A percentile compares a stretch with the other conserved stretches of the same genome.
These are phyloP conservation scores for Poicephalus gulielmi DNA, from an alignment of 2,113 vertebrate genomes.

Conservation along the genomic window DNA sequence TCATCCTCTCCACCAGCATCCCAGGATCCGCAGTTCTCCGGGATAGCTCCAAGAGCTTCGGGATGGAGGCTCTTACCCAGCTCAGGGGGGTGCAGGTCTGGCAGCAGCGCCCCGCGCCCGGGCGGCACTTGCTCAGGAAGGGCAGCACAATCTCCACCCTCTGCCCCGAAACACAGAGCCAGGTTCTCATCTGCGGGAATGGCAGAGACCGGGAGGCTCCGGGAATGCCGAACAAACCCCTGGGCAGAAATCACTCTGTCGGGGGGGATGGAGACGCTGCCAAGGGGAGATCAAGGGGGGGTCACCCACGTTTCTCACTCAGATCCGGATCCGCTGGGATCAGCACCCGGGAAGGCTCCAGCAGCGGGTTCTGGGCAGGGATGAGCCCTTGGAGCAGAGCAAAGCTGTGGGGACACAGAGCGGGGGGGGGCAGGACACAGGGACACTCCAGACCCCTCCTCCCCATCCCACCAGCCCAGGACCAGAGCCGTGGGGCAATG, in stretches of 20 bases:
- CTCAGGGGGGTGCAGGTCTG: constrained; percentile 76
- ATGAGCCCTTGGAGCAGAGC: not conserved
- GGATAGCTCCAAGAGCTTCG: not conserved
- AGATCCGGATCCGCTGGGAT: not conserved
- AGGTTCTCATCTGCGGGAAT: not conserved
- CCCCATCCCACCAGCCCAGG: too few species aligned
- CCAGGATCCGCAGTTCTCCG: accelerated
- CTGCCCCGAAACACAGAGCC: not conserved
- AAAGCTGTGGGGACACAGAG: not conserved
- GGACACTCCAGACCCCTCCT: too few species aligned
- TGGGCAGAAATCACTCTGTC: not conserved
- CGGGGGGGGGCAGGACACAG: not conserved
- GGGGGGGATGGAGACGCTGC: not conserved
- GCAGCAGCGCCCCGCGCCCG: constrained; percentile 66
- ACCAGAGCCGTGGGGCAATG: not conserved
- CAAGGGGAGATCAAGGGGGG: not conserved
- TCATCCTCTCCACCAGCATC: accelerated
- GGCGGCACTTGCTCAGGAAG: constrained; percentile 66
- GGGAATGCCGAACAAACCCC: not conserved
- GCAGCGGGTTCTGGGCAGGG: not conserved
- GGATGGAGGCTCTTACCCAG: constrained; percentile 60
- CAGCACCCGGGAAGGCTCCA: not conserved
- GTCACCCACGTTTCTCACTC: not conserved
- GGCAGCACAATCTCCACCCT: constrained; percentile 66
- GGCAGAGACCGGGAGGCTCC: not conserved